Conservation (phyloP, 1,140 invertebrate genomes). For the Nasonia giraulti region DNA sequence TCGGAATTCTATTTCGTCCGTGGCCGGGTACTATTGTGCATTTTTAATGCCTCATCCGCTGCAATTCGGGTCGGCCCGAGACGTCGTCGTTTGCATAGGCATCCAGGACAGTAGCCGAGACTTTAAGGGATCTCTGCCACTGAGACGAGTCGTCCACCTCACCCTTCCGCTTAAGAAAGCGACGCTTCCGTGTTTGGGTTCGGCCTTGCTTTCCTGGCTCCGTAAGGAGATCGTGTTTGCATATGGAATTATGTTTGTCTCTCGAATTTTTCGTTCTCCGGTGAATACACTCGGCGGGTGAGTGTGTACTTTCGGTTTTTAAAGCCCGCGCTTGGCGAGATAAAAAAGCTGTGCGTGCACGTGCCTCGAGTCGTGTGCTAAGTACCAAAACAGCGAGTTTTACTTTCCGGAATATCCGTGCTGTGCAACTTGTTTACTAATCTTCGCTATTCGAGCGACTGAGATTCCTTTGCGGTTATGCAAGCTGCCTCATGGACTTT, state of each 20-base stretch:
- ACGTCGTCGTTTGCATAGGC: slow-evolving; percentile 57
- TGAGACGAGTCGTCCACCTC: too few relatives aligned
- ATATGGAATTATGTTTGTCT: not conserved
- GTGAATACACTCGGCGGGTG: not conserved
- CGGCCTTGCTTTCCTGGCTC: not conserved
- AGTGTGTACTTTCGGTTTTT: not conserved
- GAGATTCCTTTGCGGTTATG: not conserved
- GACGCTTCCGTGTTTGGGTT: not conserved
- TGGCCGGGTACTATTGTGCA: slow-evolving; percentile 41
- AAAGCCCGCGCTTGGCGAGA: not conserved
- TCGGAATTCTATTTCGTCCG: slow-evolving; percentile 8
- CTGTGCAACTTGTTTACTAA: too few relatives aligned
- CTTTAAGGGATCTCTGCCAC: not conserved
- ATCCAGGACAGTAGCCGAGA: slow-evolving; percentile 54
- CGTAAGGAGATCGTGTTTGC: not conserved
- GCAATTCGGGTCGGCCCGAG: slow-evolving; percentile 53
- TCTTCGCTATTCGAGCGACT: not conserved
- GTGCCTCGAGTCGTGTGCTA: not conserved
- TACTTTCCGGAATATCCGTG: too few relatives aligned
- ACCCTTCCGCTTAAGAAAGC: not conserved
- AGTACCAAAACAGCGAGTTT: not conserved
- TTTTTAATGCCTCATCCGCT: slow-evolving; percentile 2
- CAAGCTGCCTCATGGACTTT: not conserved
- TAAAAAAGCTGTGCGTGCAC: not conserved
- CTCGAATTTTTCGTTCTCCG: not conserved